Conservation (phyloP, 2,797 vertebrate genomes). For the Bradypodion pumilum region DNA sequence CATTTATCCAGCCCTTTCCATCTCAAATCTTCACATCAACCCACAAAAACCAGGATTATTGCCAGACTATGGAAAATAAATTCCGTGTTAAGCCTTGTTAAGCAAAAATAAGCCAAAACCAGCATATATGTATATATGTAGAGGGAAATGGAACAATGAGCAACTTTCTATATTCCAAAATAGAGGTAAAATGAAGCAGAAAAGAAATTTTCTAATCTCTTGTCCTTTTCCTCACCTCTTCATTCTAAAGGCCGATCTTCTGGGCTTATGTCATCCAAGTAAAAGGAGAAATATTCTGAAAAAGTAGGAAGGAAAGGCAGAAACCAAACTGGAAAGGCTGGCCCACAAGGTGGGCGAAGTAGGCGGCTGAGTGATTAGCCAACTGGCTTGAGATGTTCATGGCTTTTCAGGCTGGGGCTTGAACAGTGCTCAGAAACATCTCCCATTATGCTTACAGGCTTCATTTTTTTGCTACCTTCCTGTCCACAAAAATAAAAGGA, state of each 20-base stretch:
- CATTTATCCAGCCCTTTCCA: not conserved
- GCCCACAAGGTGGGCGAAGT: slow-evolving; percentile 41
- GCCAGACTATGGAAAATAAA: not conserved
- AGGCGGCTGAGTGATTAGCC: slow-evolving; percentile 36
- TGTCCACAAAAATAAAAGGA: slow-evolving; percentile 58
- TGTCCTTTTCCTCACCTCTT: not conserved
- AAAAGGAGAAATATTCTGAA: slow-evolving; percentile 18
- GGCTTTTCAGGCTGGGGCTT: slow-evolving; percentile 37
- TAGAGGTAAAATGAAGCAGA: slow-evolving; percentile 50
- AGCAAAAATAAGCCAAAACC: not conserved
- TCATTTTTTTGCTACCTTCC: slow-evolving; percentile 65
- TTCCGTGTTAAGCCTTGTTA: not conserved
- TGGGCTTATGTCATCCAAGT: slow-evolving; percentile 15
- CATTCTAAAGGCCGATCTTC: not conserved
- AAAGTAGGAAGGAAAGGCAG: slow-evolving; percentile 1
- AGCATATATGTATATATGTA: not conserved
- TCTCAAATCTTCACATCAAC: not conserved
- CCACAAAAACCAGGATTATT: no score
- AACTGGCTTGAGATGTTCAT: slow-evolving; percentile 53
- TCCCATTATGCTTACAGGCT: slow-evolving; percentile 63
- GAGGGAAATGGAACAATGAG: not conserved
- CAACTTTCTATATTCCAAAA: slow-evolving; percentile 2
- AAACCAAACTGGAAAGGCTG: not conserved
- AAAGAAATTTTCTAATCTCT: not conserved
- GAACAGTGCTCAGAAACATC: slow-evolving; percentile 58